These are phyloP conservation scores for Rhipidura dahli DNA, from an alignment of 2,113 vertebrate genomes.

Conservation along the genomic window DNA sequence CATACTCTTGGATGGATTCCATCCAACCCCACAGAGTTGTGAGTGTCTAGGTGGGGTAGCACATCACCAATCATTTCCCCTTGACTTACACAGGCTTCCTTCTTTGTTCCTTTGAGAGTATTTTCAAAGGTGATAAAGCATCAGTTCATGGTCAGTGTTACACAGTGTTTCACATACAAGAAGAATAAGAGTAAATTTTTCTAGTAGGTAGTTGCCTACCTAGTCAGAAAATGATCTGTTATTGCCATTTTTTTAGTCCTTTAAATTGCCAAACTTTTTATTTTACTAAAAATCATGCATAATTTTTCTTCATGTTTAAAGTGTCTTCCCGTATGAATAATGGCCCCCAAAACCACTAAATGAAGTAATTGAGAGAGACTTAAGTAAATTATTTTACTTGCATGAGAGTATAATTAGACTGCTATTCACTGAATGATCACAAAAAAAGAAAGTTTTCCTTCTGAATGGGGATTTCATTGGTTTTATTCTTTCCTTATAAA, in stretches of 20 bases:
- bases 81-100: not conserved
- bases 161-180: not conserved
- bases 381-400: not conserved
- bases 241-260: not conserved
- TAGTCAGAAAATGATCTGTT: not conserved
- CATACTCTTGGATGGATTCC: not conserved
- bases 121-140: not conserved
- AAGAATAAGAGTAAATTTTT: not conserved
- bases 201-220: not conserved
- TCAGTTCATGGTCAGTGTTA: not conserved
- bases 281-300: not conserved
- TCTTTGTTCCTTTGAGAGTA: not conserved
- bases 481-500: not conserved
- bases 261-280: not conserved
- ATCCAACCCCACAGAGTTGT: not conserved
- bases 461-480: not conserved
- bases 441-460: not conserved
- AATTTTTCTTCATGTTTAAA: not conserved
- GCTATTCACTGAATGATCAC: not conserved
- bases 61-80: not conserved
- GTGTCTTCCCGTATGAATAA: not conserved
- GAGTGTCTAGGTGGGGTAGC: no score
- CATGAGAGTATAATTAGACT: not conserved
- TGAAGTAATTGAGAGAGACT: not conserved
- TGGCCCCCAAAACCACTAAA: not conserved